Evolutionary conservation across 1,140 invertebrate species (phyloP), one percentile per base, ranked within the genome.

Genomic region (Drosophila subpulchrella): DNA sequence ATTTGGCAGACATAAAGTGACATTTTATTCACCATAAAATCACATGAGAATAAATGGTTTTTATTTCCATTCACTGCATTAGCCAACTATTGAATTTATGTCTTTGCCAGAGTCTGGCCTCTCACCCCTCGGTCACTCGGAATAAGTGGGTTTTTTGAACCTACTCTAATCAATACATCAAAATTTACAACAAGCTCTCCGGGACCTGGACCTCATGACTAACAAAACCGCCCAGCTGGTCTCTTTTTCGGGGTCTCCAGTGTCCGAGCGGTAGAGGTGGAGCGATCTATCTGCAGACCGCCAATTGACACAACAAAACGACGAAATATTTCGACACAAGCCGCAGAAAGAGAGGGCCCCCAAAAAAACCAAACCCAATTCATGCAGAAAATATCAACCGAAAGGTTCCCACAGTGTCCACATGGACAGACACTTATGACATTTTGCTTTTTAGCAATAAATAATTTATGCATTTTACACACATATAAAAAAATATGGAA

Each of bases 401-500:
- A 75, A 76, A 65, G 73, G 73, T 77, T 77, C 74, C 63, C 74
- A 76, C 74, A 67, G 62, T 77, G 62, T 67, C 74, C 74, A 44
- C 56, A 76, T 61, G 74, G 65, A 71, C 65, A 38, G 34, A 39
- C 53, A 76, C 62, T 77, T 76, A 76, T 76, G 74, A 77, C 74
- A 77, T 77, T 77, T 76, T 76, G 74, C 62, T 77, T 77, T 77
- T 77, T 77, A 70, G 73, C 63, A 76, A 77, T 77, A 77, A 77
- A 77, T 77, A 77, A 77, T 77, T 77, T 77, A 77, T 77, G 74
- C 63, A 77, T 77, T 76, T 76, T 76, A 57, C 36, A 41, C 20
- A 62, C 32, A 30, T 47, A 38, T 27, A 32, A 4, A 55, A 6
- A 55, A 36, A 39, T 46, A 5, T 34, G 32, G 42, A 46, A 55